These are phyloP conservation scores for Hexactinellida sp. DNA, from an alignment of 37 sponge, comb jelly and placozoan species.

Conservation along the genomic window DNA sequence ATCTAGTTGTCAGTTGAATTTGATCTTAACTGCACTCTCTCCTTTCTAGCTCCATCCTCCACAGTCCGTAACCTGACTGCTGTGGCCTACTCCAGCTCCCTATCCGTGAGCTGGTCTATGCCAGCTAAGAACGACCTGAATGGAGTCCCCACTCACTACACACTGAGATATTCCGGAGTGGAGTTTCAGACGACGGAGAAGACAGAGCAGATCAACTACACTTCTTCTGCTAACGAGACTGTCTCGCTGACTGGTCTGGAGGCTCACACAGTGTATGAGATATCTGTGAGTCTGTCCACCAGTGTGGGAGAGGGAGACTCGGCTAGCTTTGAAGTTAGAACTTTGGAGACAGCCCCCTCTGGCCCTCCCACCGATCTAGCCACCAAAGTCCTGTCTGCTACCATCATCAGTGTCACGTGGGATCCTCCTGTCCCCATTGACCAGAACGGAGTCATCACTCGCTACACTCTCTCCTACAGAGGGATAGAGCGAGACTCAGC, in stretches of 20 bases:
- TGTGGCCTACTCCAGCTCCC: background rate
- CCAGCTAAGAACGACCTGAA: background rate
- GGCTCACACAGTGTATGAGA: conserved; percentile 6
- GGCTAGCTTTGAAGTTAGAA: background rate
- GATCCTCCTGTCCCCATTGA: background rate
- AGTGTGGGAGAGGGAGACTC: background rate
- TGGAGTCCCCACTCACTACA: conserved; percentile 4
- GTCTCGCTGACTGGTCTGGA: background rate
- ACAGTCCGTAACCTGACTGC: background rate
- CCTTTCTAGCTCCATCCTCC: background rate
- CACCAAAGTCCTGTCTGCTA: background rate
- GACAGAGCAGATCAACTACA: background rate
- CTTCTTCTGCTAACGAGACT: background rate
- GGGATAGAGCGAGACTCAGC: background rate
- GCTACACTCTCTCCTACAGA: conserved; percentile 1
- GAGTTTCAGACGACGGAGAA: conserved; percentile 5
- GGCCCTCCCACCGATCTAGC: background rate
- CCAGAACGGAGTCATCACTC: conserved; percentile 4
- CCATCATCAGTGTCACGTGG: conserved; percentile 10
- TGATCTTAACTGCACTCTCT: no score
- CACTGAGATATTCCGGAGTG: background rate
- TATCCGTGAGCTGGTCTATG: background rate
- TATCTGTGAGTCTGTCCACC: background rate
- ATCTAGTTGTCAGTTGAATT: background rate
- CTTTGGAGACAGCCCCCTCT: background rate